Conservation (phyloP, 2,797 vertebrate genomes). For the Aphelocoma californica region DNA sequence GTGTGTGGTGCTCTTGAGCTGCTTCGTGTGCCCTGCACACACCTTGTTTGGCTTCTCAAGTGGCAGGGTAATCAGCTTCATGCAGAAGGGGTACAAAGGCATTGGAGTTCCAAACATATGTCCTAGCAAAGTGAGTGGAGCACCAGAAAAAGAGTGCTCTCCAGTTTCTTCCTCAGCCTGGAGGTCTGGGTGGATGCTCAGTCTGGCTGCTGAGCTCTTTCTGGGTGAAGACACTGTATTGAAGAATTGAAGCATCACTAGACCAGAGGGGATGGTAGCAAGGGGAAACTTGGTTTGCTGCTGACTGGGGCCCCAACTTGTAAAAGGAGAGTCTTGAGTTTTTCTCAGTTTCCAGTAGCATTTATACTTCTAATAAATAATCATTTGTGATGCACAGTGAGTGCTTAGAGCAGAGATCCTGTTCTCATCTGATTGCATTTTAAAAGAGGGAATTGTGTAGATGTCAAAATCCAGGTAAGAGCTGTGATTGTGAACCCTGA, state of each 20-base stretch:
- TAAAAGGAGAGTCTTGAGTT: background rate
- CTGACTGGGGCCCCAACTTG: background rate
- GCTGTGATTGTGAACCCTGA: background rate
- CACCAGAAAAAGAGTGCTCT: background rate
- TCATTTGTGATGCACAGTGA: background rate
- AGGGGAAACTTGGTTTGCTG: background rate
- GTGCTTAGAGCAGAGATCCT: background rate
- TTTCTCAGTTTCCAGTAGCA: background rate
- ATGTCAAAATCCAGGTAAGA: background rate
- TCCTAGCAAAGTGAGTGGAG: background rate
- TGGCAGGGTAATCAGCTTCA: background rate
- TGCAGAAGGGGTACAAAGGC: background rate
- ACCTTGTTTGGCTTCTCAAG: background rate
- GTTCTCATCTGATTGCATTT: background rate
- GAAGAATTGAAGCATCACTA: background rate
- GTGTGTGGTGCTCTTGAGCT: background rate
- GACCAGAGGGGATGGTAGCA: background rate
- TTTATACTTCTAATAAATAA: background rate
- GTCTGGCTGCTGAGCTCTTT: background rate
- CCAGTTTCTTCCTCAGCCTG: background rate
- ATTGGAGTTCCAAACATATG: accelerated
- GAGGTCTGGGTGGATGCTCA: background rate
- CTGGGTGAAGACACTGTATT: background rate
- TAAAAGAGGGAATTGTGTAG: background rate
- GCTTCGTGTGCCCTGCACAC: accelerated